A percentile compares a stretch with the other conserved stretches of the same genome.
These are phyloP conservation scores for Chunga burmeisteri DNA, from an alignment of 2,113 vertebrate species.

Conservation along the genomic window DNA sequence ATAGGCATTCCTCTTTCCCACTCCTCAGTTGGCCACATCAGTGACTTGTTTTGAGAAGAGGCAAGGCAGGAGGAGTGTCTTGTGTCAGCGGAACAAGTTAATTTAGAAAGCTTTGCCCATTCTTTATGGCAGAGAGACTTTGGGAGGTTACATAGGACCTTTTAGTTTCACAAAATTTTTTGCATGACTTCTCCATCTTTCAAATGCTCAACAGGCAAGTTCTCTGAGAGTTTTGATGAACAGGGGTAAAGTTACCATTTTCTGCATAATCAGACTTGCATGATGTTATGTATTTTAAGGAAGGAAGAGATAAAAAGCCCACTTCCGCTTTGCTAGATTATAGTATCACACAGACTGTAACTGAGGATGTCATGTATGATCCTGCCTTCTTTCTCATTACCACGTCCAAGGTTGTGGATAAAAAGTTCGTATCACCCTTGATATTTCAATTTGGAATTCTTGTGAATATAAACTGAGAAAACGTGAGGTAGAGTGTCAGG, in stretches of 20 bases:
- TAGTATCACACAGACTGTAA: not conserved
- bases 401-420: not conserved
- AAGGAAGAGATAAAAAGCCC: not conserved
- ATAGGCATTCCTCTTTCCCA: not conserved
- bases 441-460: not conserved
- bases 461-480: constrained; percentile 1
- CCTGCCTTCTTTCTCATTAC: not conserved
- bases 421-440: not conserved
- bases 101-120: not conserved
- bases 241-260: not conserved
- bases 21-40: not conserved
- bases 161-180: not conserved
- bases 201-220: not conserved
- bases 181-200: not conserved
- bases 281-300: not conserved
- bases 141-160: not conserved
- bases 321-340: not conserved
- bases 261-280: not conserved
- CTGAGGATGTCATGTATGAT: not conserved
- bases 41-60: not conserved
- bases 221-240: not conserved
- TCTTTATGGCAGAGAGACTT: not conserved
- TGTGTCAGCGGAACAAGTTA: not conserved
- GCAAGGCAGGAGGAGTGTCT: not conserved
- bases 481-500: not conserved